Conservation (phyloP, 2,113 vertebrate species). For the Ictalurus furcatus region DNA sequence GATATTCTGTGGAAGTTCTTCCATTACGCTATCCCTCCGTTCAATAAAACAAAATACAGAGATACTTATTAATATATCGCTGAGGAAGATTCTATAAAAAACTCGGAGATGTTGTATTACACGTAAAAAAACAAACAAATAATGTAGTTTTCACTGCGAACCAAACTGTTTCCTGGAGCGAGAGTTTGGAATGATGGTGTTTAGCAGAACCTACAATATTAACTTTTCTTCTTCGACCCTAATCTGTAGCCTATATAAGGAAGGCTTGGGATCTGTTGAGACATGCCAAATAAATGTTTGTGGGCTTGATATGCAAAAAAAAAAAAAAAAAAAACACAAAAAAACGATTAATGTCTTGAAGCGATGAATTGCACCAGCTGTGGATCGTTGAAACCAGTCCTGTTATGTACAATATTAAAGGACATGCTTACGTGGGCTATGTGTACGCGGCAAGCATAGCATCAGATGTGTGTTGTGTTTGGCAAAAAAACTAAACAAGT, state of each 20-base stretch:
- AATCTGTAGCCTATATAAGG: slow-evolving; percentile 43
- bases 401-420: slow-evolving; percentile 21
- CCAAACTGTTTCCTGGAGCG: slow-evolving; percentile 26
- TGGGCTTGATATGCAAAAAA: slow-evolving; percentile 39
- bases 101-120: slow-evolving; percentile 44
- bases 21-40: slow-evolving; percentile 19
- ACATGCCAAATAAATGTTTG: not conserved
- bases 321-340: not conserved
- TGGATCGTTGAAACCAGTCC: not conserved
- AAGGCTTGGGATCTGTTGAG: slow-evolving; percentile 6
- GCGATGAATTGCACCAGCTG: slow-evolving; percentile 41
- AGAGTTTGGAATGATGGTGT: slow-evolving; percentile 39
- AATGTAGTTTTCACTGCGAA: slow-evolving; percentile 40
- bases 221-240: slow-evolving; percentile 20
- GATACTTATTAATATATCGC: slow-evolving; percentile 41
- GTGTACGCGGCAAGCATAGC: slow-evolving; percentile 5
- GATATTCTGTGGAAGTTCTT: slow-evolving; percentile 34
- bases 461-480: slow-evolving; percentile 31
- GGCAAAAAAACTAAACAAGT: not conserved
- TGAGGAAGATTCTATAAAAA: slow-evolving; percentile 40
- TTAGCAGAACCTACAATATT: slow-evolving; percentile 20
- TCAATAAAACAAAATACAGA: slow-evolving; percentile 39
- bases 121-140: slow-evolving; percentile 15
- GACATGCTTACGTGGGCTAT: slow-evolving; percentile 23
- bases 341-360: slow-evolving; percentile 17